Evolutionary conservation across 92 coral and sea anemone genomes (phyloP).

Genomic region (Pocillopora grandis): DNA sequence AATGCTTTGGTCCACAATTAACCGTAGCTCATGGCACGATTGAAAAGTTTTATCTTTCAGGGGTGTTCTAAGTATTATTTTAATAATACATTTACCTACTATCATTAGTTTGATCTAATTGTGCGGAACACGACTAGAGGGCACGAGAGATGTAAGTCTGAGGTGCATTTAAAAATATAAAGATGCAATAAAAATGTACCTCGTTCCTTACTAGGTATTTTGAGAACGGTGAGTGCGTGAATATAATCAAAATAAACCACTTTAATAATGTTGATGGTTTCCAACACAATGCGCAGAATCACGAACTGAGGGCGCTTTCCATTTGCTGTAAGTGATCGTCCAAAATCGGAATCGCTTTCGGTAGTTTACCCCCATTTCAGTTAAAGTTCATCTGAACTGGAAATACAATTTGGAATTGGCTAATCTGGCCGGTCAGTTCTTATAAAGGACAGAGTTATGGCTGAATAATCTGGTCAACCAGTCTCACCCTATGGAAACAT

Average conservation of each 20-base stretch:
- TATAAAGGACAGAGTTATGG: too few relatives aligned
- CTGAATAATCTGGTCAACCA: too few relatives aligned
- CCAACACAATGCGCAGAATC: neutral
- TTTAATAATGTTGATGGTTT: neutral
- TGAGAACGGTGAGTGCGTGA: neutral
- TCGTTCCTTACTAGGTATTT: neutral
- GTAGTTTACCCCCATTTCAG: too few relatives aligned
- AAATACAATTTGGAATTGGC: too few relatives aligned
- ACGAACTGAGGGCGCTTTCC: neutral
- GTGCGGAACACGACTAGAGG: neutral
- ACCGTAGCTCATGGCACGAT: too few relatives aligned
- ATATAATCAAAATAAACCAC: neutral
- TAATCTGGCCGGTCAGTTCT: too few relatives aligned
- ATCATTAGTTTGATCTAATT: conserved; percentile 18
- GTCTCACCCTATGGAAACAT: too few relatives aligned
- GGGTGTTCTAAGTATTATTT: neutral
- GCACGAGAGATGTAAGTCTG: neutral
- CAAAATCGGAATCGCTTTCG: too few relatives aligned
- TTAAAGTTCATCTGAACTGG: too few relatives aligned
- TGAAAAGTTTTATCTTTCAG: neutral
- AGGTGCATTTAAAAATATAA: neutral
- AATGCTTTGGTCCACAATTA: neutral
- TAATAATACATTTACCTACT: conserved; percentile 7
- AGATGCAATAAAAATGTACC: neutral
- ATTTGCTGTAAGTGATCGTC: too few relatives aligned